phyloP scores from a whole-genome alignment of 2,888 invertebrate species.

The Hedya salicella region DNA sequence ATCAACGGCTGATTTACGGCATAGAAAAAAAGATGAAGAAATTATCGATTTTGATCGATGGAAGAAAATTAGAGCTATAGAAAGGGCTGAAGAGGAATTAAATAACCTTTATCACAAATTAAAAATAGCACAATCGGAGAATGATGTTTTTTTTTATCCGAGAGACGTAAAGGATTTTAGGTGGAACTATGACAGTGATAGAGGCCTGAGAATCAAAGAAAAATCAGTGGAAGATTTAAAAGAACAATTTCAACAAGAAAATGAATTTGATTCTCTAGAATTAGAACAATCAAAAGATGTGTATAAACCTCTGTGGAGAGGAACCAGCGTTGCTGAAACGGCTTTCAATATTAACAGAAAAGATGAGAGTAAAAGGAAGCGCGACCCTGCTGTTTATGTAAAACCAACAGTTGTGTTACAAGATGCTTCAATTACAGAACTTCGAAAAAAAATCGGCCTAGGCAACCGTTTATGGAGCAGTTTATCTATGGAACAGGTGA shows the following conservation, averaged over 20 bases:
- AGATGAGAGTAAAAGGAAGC: constrained; percentile 75
- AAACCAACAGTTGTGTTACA: constrained; percentile 65
- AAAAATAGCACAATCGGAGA: constrained; percentile 91
- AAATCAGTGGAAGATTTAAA: constrained; percentile 95
- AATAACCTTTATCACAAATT: constrained; percentile 90
- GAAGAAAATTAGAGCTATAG: constrained; percentile 91
- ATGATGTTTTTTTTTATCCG: constrained; percentile 92
- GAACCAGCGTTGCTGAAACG: constrained; percentile 92
- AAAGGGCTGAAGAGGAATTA: constrained; percentile 93
- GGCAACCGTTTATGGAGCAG: constrained; percentile 93
- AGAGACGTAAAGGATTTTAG: constrained; percentile 89
- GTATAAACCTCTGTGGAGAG: constrained; percentile 93
- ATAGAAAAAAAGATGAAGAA: constrained; percentile 90
- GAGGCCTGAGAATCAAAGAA: constrained; percentile 92
- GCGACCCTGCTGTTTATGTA: constrained; percentile 54
- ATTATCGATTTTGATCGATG: constrained; percentile 95
- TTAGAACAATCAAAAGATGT: constrained; percentile 85
- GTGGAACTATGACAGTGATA: constrained; percentile 91
- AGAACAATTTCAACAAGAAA: constrained; percentile 89
- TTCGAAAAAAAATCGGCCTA: constrained; percentile 84
- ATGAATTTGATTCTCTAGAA: constrained; percentile 81
- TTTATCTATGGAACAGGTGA: constrained; percentile 92
- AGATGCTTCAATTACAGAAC: constrained; percentile 75
- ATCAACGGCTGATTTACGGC: constrained; percentile 88
- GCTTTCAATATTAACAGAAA: constrained; percentile 89